A percentile compares a stretch with the other conserved stretches of the same genome.
phyloP scores from a whole-genome alignment of 1,140 invertebrate genomes.

The Heliconius nattereri region DNA sequence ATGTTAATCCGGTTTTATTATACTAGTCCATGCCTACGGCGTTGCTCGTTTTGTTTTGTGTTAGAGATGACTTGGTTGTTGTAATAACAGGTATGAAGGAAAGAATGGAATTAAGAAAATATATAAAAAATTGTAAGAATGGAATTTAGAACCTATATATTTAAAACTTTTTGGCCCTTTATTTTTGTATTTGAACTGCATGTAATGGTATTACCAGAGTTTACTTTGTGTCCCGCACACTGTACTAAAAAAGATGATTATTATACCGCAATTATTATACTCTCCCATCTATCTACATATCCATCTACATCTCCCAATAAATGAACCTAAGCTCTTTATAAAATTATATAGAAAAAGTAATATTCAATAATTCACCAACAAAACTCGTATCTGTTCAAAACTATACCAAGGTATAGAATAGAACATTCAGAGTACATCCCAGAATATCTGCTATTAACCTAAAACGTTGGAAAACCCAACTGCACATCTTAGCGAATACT shows the following conservation, averaged over 20 bases:
- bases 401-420: neutral
- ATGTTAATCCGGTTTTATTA: conserved; percentile 2
- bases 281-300: no score
- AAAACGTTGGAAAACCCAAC: conserved; percentile 61
- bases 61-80: neutral
- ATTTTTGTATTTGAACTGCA: no score
- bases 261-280: no score
- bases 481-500: conserved; percentile 58
- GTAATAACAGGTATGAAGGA: no score
- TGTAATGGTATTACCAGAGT: no score
- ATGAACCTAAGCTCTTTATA: no score
- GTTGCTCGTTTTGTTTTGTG: neutral
- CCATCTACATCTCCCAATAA: neutral
- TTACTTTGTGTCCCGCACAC: no score
- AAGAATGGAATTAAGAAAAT: no score
- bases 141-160: no score
- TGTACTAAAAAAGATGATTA: no score
- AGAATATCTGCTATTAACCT: conserved; percentile 61
- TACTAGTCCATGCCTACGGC: neutral
- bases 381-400: neutral
- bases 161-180: no score
- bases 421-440: conserved; percentile 16
- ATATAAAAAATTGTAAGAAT: no score
- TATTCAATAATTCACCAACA: neutral
- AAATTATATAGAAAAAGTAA: neutral